Percentiles rank a stretch among this genome's conserved stretches.
Conservation (phyloP, 2,113 vertebrate species). For the Halcyon malimbica region DNA sequence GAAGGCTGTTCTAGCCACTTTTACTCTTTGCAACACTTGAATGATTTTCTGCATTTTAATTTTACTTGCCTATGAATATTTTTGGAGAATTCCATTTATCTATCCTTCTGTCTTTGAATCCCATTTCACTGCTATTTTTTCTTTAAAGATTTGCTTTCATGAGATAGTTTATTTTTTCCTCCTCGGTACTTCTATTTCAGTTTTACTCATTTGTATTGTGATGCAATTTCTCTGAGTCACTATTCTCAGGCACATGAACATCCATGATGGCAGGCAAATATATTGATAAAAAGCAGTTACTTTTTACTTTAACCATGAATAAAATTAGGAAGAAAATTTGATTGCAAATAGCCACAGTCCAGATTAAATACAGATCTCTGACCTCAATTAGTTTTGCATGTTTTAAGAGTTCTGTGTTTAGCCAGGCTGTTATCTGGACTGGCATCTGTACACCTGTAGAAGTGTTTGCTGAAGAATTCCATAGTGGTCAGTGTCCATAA, state of each 20-base stretch:
- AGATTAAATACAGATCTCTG: neutral
- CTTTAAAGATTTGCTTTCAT: neutral
- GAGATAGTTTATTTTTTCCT: neutral
- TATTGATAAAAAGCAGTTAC: neutral
- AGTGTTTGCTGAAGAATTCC: neutral
- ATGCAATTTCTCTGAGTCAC: neutral
- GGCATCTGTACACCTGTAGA: neutral
- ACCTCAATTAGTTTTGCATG: neutral
- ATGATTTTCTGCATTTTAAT: neutral
- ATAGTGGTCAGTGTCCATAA: neutral
- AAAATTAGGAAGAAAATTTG: neutral
- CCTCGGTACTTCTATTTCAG: neutral
- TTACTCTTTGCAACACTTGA: neutral
- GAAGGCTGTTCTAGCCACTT: neutral
- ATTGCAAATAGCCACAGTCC: neutral
- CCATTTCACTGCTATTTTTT: neutral
- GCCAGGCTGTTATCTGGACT: neutral
- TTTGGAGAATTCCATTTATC: neutral
- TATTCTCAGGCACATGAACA: neutral
- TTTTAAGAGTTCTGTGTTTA: neutral
- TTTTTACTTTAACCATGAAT: neutral
- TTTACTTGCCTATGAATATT: neutral
- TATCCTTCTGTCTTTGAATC: neutral
- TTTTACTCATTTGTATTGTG: neutral
- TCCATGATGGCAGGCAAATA: neutral